Base-by-base conservation (phyloP, 1,140 invertebrate genomes). In the Zophobas atratus region DNA sequence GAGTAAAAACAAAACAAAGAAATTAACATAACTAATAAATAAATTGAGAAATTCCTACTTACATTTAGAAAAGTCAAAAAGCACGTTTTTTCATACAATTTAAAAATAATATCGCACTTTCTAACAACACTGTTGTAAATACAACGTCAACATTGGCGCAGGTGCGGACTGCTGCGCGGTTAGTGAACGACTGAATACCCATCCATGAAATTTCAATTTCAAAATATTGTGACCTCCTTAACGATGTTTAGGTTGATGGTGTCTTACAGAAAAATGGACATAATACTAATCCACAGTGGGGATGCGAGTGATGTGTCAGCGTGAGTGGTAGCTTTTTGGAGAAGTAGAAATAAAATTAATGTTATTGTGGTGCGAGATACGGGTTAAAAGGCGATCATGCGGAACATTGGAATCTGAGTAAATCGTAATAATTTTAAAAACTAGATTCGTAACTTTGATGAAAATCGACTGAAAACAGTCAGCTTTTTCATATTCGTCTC, bases 191-290 rank as follows among this genome's bases (percentile, higher is more conserved):
- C 60, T 67, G 60, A 67, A 67, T 43, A 67, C 60, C 32, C 38
- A 43, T 43, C 60, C 60, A 67, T 67, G 33, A 67, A 43, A 67
- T 67, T 67, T 67, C 60, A 67, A 41, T 67, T 67, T 67, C 60
- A 43, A 67, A 67, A 67, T 67, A 33, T 67, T 43, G 39, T 67
- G 60, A 67, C 60, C 60, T 67, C 60, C 60, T 67, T 67, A 67
- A 43, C 39, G 6, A 8, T 36, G 35, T 39, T 60, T 32, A 39
- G 41, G 60, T 43, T 67, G 39, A 43, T 43, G 39, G 39, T 67
- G 60, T 41, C 39, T 39, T 43, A 32, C 35, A 34, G 53, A 55
- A 67, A n/a, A 39, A 67, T 67, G 33, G 41, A 41, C 39, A 41
- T n/a, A 39, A 67, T 43, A 67, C 5, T 41, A 39, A 6, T 67